Percentiles rank a stretch among this genome's conserved stretches.
Evolutionary conservation across 2,888 invertebrate species (phyloP).

Genomic region (Amiota communis): DNA sequence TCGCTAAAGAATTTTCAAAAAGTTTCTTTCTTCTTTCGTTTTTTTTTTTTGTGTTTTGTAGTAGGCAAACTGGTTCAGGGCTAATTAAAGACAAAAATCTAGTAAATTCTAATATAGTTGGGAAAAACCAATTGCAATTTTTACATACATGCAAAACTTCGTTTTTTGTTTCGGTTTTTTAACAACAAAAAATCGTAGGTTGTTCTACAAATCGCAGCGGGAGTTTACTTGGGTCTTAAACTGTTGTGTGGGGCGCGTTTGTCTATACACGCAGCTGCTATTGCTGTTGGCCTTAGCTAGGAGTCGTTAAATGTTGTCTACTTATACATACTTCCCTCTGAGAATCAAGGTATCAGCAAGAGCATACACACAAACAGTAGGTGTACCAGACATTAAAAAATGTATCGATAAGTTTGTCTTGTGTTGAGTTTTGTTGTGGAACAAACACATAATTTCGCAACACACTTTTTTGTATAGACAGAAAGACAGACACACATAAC

Average conservation of each 20-base stretch:
- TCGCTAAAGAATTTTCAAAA: too few relatives aligned
- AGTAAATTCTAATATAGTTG: constrained; percentile 33
- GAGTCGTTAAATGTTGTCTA: too few relatives aligned
- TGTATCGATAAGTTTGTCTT: constrained; percentile 12
- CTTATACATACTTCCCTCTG: too few relatives aligned
- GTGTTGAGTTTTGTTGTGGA: not conserved
- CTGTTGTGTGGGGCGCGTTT: too few relatives aligned
- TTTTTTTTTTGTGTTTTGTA: constrained; percentile 26
- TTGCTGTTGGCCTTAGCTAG: too few relatives aligned
- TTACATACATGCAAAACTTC: constrained; percentile 8
- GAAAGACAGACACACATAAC: not conserved
- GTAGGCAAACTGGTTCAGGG: constrained; percentile 64
- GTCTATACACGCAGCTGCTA: too few relatives aligned
- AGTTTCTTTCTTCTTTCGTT: constrained; percentile 15
- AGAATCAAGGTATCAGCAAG: too few relatives aligned
- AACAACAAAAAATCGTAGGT: constrained; percentile 18
- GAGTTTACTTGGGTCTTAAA: not conserved
- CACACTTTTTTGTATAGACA: constrained; percentile 19
- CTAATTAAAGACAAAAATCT: constrained; percentile 58
- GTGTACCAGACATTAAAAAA: constrained; percentile 16
- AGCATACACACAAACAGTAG: not conserved
- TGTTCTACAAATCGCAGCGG: constrained; percentile 23
- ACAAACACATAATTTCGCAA: constrained; percentile 15
- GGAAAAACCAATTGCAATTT: constrained; percentile 27
- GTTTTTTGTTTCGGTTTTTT: not conserved